Evolutionary conservation across 2,113 vertebrate species (phyloP), one percentile per base, ranked within the genome.

Genomic region (Trichomycterus rosablanca): DNA sequence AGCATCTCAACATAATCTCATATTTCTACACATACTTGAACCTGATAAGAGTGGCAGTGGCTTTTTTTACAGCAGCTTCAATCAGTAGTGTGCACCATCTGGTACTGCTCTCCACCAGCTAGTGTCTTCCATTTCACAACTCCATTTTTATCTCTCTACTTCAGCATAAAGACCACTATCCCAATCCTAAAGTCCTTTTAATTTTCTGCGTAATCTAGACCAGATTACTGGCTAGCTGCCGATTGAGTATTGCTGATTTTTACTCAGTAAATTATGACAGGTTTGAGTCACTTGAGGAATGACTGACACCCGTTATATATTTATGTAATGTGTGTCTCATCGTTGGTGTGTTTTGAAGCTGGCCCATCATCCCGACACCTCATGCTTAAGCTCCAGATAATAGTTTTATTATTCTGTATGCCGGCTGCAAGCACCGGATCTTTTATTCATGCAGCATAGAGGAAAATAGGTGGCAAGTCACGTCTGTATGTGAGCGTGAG

Each of bases 381-480:
- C 51, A 57, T 58, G 43, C 73, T 69, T 53, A 75, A 75, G 74
- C 35, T 30, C 40, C 19, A 64, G 50, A 76, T 76, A 74, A 70
- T 59, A 14, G 60, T 72, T 73, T 70, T 73, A 70, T 78, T 75
- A 66, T 63, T 43, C 54, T 22, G 45, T 52, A 37, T 53, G 45
- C 66, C 49, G 54, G 50, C 46, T 54, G 64, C 32, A 45, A 73
- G 65, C 44, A 11, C 45, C 18, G 19, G 26, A 78, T 76, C 42
- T 52, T 75, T 76, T 74, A 74, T 80, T 78, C 59, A 78, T 75
- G 58, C 12, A 32, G 63, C 23, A 16, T 37, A 42, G 72, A 64
- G 63, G 52, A 51, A 49, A 72, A 63, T 24, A 26, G 26, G 40
- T n/a, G 19, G 48, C 34, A 28, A 51, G 46, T 51, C 54, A 59